phyloP scores from a whole-genome alignment of 2,113 vertebrate genomes.

The Fregetta grallaria region DNA sequence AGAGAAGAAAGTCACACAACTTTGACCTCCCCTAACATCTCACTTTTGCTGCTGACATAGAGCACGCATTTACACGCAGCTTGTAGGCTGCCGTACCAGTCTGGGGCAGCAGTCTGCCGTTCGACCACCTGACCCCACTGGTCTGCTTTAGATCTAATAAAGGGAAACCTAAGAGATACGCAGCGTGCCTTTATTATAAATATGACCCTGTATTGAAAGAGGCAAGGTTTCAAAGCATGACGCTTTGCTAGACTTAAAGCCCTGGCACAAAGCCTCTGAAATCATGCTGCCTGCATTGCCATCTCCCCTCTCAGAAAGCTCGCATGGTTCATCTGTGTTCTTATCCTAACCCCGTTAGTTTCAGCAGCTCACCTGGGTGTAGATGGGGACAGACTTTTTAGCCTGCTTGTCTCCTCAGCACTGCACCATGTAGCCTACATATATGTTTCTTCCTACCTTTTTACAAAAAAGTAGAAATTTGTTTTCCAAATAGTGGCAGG shows the following conservation, averaged over 20 bases:
- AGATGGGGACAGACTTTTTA: not conserved
- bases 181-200: not conserved
- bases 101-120: not conserved
- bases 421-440: not conserved
- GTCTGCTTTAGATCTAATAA: not conserved
- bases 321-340: not conserved
- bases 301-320: not conserved
- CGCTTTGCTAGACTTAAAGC: not conserved
- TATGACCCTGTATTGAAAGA: rapidly evolving
- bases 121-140: not conserved
- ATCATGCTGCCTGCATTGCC: rapidly evolving
- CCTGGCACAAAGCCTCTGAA: not conserved
- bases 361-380: not conserved
- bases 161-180: not conserved
- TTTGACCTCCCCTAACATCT: not conserved
- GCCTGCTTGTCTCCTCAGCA: not conserved
- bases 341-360: rapidly evolving
- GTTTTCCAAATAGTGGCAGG: not conserved
- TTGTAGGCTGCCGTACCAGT: not conserved
- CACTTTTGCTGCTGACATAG: not conserved
- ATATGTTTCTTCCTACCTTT: not conserved
- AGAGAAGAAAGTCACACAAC: too few relatives aligned
- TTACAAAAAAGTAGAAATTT: not conserved
- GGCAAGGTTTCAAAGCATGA: not conserved
- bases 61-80: not conserved